Base-by-base conservation (phyloP, 2,113 vertebrate genomes). In the Beaufortia kweichowensis region DNA sequence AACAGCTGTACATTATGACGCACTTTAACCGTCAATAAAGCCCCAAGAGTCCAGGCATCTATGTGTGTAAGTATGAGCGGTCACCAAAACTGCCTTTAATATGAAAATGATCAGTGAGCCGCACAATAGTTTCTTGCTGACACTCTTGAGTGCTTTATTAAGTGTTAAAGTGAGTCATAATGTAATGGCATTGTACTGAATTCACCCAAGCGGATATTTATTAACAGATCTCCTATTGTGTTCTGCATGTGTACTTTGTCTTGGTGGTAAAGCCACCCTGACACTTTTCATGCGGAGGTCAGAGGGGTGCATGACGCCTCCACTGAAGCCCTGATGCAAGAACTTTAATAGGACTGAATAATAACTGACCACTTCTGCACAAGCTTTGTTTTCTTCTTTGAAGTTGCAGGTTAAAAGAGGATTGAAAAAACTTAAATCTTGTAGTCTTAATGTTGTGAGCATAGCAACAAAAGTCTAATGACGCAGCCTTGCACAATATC, bases 401-500 rank as follows among this genome's bases (percentile, higher is more conserved):
- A 46, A 66, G 39, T 10, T 31, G 28, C 10, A 17, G 17, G 26
- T 67, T 48, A 48, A 67, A 7, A 68, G 2, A 3, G 21, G 23
- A 65, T 9, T 17, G 26, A 4, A 48, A 28, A 28, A 28, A 26
- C 64, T 19, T 67, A 67, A 48, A 53, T 21, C 19, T 12, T 46
- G n/a, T 21, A 26, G 39, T 24, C 61, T 65, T 15, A 46, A 67
- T 50, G 24, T 21, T 10, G 4, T 50, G 17, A n/a, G 15, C 55
- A 56, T 67, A 41, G 35, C 43, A 72, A 83, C 81, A 21, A 72
- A 28, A 81, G 59, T 66, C 33, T 71, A 46, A 39, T 61, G 50
- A 24, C 14, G 26, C 3, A 17, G 8, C 28, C 64, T 4, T 43
- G 66, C 41, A 63, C 2, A 21, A 57, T 60, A 24, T 63, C 11